Base-by-base conservation (phyloP, 1,140 invertebrate genomes). In the Drosophila nasuta region DNA sequence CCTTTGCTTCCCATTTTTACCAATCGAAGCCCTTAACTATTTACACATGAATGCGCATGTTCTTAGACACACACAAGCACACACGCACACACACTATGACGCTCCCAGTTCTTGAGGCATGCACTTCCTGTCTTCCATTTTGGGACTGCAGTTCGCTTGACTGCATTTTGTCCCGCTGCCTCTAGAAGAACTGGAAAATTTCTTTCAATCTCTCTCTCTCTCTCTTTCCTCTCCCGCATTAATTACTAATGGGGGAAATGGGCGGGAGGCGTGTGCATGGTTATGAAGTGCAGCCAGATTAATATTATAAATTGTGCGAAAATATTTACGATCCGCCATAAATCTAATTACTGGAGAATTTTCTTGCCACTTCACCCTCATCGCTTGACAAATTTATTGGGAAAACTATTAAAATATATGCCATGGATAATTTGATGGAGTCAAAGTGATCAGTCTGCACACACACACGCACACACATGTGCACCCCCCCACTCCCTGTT, bases 241-340 rank as follows among this genome's bases (percentile, higher is more conserved):
- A 87, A 87, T 87, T 87, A 69, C 82, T 33, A 54, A 63, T 52
- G 57, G 30, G 57, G 20, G 13, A 11, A 48, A 11, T 8, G 15
- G 59, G 45, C 33, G 20, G 54, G 54, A 13, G 66, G 28, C 60
- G 57, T 38, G 51, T 15, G 10, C 38, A 25, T 17, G 60, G 67
- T 15, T 13, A 13, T 57, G 59, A 56, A 77, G 69, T 63, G 83
- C 77, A 74, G 72, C 77, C 77, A 73, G 85, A 81, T 79, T 79
- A 78, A 81, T 75, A 77, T 82, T 87, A 80, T 72, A 89, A 89
- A 89, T 88, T 80, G 85, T 88, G 83, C 83, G 85, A 88, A 88
- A 81, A 83, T 75, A 88, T 88, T 80, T 87, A 88, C 54, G 83
- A 70, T 38, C 56, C 17, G 43, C 67, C 64, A 60, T 30, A 52